Evolutionary conservation across 2,113 vertebrate species (phyloP), one percentile per base, ranked within the genome.

Genomic region (Atractosteus spatula): DNA sequence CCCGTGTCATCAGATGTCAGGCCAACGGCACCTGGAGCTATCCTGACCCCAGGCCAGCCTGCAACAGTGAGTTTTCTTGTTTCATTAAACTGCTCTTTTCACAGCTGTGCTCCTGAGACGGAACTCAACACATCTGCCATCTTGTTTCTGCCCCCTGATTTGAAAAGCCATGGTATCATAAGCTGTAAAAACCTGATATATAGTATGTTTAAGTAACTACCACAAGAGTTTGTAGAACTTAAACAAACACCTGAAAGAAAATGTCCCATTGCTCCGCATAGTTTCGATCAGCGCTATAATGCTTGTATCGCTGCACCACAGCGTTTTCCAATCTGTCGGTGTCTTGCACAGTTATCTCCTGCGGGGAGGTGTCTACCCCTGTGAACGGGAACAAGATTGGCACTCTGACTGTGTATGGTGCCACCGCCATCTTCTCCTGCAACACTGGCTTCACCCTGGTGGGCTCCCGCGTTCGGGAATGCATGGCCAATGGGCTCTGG

Each of bases 341-440:
- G 55, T 76, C 82, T 80, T 8, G 76, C 86, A 7, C 0, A 99
- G 97, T 99, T 70, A 98, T 98, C 76, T 97, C 97, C 62, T 99
- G 97, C 0, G 96, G 97, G 68, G 96, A 98, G 42, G 92, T 98
- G 69, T 94, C 96, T 0, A 91, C 91, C 0, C 97, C 97, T 0
- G 93, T 96, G 0, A 98, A 94, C 0, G 97, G 97, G 17, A 95
- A 98, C 90, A 98, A 96, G 82, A 98, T 99, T 0, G 97, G 97
- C 66, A 99, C 95, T 0, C 71, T 99, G 74, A 98, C 93, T 14
- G 89, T 89, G 44, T 98, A 92, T 0, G 97, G 96, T 44, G 97
- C 97, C 2, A 99, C 97, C 0, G 96, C 97, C 77, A 99, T 99
- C 87, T 99, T 99, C 86, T 96, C 97, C 81, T 99, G 97, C 88